Percentiles rank a stretch among this genome's conserved stretches.
phyloP scores from a whole-genome alignment of 2,797 vertebrate genomes.

The Scyliorhinus canicula region DNA sequence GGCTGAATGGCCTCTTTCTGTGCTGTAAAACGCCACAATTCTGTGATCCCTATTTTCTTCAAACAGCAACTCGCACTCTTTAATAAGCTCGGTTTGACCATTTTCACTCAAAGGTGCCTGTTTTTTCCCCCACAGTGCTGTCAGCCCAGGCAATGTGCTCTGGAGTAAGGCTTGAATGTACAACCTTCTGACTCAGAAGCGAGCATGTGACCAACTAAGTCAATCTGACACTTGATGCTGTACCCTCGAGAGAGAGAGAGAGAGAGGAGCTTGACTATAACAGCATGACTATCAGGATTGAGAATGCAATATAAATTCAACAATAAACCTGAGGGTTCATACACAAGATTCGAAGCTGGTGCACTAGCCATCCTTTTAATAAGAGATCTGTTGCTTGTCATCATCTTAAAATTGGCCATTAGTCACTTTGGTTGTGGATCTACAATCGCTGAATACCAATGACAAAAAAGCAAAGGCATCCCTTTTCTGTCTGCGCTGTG shows the following conservation, averaged over 20 bases:
- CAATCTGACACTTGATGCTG: background rate
- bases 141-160: too few species aligned
- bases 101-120: background rate
- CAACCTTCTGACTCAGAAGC: background rate
- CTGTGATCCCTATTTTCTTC: background rate
- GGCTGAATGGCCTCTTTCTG: too few species aligned
- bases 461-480: background rate
- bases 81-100: background rate
- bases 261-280: background rate
- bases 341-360: background rate
- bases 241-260: too few species aligned
- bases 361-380: background rate
- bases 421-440: background rate
- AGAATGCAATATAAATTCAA: background rate
- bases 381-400: background rate
- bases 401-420: conserved; percentile 7
- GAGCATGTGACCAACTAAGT: background rate
- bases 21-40: too few species aligned
- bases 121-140: too few species aligned
- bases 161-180: background rate
- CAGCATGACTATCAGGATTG: background rate
- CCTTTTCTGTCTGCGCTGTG: background rate
- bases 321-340: background rate
- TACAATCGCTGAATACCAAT: background rate
- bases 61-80: background rate